Conservation (phyloP, 2,888 invertebrate species). For the Aleiodes alternator region DNA sequence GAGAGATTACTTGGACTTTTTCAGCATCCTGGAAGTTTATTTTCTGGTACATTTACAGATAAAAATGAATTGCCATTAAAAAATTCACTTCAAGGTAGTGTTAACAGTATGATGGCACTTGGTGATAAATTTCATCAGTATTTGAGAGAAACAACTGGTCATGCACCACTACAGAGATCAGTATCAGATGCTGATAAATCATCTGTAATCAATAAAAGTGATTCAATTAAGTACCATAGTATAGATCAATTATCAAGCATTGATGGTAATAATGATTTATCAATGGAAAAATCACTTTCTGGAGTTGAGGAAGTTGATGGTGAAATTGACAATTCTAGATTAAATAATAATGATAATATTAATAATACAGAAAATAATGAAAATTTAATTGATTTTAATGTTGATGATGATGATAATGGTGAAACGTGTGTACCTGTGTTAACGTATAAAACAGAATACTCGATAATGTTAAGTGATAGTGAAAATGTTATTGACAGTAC, state of each 20-base stretch:
- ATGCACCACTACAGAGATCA: slow-evolving; percentile 52
- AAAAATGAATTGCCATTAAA: slow-evolving; percentile 53
- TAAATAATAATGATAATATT: slow-evolving; percentile 3
- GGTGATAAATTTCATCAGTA: slow-evolving; percentile 67
- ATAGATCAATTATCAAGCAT: slow-evolving; percentile 61
- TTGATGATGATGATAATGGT: slow-evolving; percentile 54
- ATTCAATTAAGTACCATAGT: slow-evolving; percentile 59
- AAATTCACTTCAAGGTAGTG: slow-evolving; percentile 61
- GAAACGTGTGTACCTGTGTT: slow-evolving; percentile 61
- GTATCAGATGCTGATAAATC: slow-evolving; percentile 53
- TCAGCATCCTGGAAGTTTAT: slow-evolving; percentile 80
- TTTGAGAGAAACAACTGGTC: slow-evolving; percentile 58
- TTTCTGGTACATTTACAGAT: slow-evolving; percentile 75
- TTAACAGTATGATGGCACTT: slow-evolving; percentile 63
- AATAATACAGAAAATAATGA: slow-evolving; percentile 27
- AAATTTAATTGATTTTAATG: slow-evolving; percentile 53
- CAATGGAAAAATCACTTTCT: background rate
- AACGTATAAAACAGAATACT: slow-evolving; percentile 63
- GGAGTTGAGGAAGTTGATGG: background rate
- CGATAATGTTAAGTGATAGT: slow-evolving; percentile 59
- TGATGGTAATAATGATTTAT: slow-evolving; percentile 40
- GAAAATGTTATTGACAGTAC: slow-evolving; percentile 32
- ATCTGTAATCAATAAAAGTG: slow-evolving; percentile 42
- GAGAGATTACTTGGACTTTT: slow-evolving; percentile 82
- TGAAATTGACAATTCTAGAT: background rate